Evolutionary conservation across 2,113 vertebrate genomes (phyloP).

Genomic region (Calidris pygmaea): DNA sequence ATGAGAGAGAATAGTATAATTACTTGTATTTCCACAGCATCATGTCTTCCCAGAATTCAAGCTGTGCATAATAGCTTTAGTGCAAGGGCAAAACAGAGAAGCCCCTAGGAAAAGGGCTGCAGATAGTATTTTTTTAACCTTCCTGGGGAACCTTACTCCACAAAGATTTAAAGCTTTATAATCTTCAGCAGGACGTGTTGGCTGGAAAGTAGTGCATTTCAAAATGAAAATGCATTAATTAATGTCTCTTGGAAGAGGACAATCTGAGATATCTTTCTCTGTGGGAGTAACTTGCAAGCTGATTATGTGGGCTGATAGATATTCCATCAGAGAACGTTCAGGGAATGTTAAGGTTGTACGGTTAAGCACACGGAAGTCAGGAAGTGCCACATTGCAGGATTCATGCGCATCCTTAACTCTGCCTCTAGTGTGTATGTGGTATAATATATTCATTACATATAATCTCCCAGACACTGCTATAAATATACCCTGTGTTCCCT

Average conservation of each 20-base stretch:
- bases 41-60: slow-evolving; percentile 38
- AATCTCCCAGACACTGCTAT: slow-evolving; percentile 44
- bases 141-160: background rate
- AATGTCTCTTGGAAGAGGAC: slow-evolving; percentile 43
- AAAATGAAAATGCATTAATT: slow-evolving; percentile 61
- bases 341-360: slow-evolving; percentile 27
- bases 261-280: slow-evolving; percentile 53
- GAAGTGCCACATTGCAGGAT: background rate
- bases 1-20: slow-evolving; percentile 27
- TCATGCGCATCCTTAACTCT: slow-evolving; percentile 9
- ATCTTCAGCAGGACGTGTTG: slow-evolving; percentile 1
- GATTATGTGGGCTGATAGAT: slow-evolving; percentile 50
- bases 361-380: background rate
- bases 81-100: slow-evolving; percentile 25
- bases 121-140: slow-evolving; percentile 34
- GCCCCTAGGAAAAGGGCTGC: slow-evolving; percentile 7
- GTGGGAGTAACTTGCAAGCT: slow-evolving; percentile 55
- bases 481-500: slow-evolving; percentile 4
- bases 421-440: background rate
- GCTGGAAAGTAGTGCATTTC: slow-evolving; percentile 37
- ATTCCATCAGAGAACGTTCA: background rate
- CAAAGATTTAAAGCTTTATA: slow-evolving; percentile 55
- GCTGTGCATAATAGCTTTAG: slow-evolving; percentile 30
- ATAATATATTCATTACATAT: slow-evolving; percentile 36
- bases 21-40: slow-evolving; percentile 31